Evolutionary conservation across 2,797 vertebrate genomes (phyloP).

Genomic region (Chelon labrosus): DNA sequence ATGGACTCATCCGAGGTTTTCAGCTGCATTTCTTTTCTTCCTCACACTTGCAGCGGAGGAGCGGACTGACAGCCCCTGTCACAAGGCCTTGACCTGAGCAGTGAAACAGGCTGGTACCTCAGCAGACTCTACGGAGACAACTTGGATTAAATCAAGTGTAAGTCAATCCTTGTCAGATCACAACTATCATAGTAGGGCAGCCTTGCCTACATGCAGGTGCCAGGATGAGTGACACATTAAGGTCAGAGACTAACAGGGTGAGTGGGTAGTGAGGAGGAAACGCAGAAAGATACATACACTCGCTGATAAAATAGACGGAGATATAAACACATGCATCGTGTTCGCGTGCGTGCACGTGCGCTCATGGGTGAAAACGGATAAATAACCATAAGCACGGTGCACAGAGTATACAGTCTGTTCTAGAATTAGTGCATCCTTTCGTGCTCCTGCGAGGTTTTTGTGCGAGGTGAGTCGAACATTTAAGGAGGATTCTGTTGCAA

Average conservation of each 20-base stretch:
- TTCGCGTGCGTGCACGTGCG: background rate
- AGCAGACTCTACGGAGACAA: constrained; percentile 69
- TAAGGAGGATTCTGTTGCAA: constrained; percentile 8
- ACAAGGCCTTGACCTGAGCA: constrained; percentile 73
- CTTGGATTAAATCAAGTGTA: constrained; percentile 79
- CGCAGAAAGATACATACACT: constrained; percentile 28
- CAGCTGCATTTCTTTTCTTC: constrained; percentile 13
- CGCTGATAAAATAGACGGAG: background rate
- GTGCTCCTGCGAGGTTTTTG: constrained; percentile 1
- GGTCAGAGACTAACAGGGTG: constrained; percentile 68
- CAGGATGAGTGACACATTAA: constrained; percentile 77
- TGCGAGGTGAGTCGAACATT: constrained; percentile 16
- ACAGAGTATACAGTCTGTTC: background rate
- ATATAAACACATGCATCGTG: constrained; percentile 9
- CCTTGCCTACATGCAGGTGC: constrained; percentile 74
- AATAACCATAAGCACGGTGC: constrained; percentile 1
- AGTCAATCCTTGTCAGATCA: constrained; percentile 81
- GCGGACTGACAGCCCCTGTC: constrained; percentile 72
- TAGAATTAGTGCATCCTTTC: background rate
- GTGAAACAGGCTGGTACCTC: constrained; percentile 69
- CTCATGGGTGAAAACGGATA: constrained; percentile 15
- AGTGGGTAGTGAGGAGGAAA: constrained; percentile 41
- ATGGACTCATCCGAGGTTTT: constrained; percentile 19
- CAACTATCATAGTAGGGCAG: constrained; percentile 73
- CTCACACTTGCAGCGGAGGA: constrained; percentile 22